Evolutionary conservation across 2,113 vertebrate species (phyloP).

Genomic region (Lepidothrix coronata): DNA sequence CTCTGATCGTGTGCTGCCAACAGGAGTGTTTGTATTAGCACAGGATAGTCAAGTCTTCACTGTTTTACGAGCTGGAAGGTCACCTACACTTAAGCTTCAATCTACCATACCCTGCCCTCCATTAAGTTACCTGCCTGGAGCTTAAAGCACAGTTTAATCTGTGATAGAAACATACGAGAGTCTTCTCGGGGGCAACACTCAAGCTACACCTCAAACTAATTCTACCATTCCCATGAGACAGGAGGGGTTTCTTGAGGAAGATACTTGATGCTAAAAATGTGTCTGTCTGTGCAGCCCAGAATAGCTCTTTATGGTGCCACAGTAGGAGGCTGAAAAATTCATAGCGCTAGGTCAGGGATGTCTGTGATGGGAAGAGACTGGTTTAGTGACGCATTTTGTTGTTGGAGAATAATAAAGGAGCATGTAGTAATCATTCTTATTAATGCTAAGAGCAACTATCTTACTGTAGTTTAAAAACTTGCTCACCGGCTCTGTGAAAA

Average conservation of each 20-base stretch:
- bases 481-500: neutral
- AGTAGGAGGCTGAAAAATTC: neutral
- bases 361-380: neutral
- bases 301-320: neutral
- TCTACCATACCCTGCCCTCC: slow-evolving; percentile 46
- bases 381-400: neutral
- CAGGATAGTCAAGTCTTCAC: neutral
- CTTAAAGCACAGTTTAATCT: slow-evolving; percentile 57
- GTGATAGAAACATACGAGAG: slow-evolving; percentile 48
- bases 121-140: slow-evolving; percentile 52
- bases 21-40: neutral
- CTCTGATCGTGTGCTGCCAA: neutral
- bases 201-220: slow-evolving; percentile 45
- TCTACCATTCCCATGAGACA: neutral
- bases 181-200: slow-evolving; percentile 37
- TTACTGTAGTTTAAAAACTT: neutral
- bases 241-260: neutral
- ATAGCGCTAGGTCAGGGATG: neutral
- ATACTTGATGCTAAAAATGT: neutral
- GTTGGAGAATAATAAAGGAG: neutral
- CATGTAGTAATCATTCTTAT: neutral
- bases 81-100: slow-evolving; percentile 60
- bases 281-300: neutral
- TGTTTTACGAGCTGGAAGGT: slow-evolving; percentile 58
- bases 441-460: neutral